Evolutionary conservation across 2,797 vertebrate genomes (phyloP), one percentile per base, ranked within the genome.

Genomic region (Micropoecilia bifurca): DNA sequence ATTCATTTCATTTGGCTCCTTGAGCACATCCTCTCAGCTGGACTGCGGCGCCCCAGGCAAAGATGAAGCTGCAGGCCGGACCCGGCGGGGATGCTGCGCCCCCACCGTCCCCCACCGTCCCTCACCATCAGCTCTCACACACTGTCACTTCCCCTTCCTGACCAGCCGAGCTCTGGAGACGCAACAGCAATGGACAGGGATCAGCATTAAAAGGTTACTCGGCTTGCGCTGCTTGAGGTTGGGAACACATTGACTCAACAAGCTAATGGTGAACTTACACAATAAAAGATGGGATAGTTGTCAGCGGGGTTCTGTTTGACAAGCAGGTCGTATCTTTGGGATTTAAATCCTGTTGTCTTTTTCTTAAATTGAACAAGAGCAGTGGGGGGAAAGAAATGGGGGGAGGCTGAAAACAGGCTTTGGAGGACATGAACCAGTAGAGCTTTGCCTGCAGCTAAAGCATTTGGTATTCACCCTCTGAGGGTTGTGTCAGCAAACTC

Each of bases 1-100:
- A 92, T 94, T 91, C 89, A 90, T 94, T 92, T 91, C 69, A 91
- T 92, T 89, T 89, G 90, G 87, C 89, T 86, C 80, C 83, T 85
- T 4, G 66, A 90, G 84, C 89, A 83, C 81, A 78, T 89, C 86
- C 78, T 91, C 89, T 78, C 74, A 7, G 87, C 84, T 76, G 83
- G 80, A 81, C 71, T 43, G 30, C 66, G 46, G 77, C 33, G 84
- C 89, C 79, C 81, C 33, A 84, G 86, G 88, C 87, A 79, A 85
- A 91, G 90, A 91, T 88, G 82, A 89, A 85, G 79, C 85, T 86
- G 78, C 83, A 80, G 83, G 78, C 18, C 81, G 76, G 88, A 80
- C 86, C 86, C 80, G 36, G 59, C 68, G 75, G 80, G 76, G 76
- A 78, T 76, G 77, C 71, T 76, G 61, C 18, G 71, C 41, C 63